phyloP scores from a whole-genome alignment of 2,888 invertebrate species.

The Polydrusus pterygomalis region DNA sequence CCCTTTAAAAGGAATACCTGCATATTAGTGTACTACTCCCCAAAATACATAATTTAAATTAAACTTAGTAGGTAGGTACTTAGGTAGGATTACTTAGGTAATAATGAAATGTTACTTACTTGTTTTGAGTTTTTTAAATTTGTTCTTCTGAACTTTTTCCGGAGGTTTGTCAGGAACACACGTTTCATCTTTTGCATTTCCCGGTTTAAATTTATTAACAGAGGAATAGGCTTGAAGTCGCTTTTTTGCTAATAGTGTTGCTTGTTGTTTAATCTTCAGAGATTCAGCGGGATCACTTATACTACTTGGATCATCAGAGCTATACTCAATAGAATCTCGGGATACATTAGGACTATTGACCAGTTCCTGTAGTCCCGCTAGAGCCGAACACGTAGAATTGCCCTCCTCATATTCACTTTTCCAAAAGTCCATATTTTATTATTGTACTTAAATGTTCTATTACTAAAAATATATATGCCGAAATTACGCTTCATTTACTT shows the following conservation, averaged over 20 bases:
- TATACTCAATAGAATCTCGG: conserved; percentile 32
- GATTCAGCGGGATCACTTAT: conserved; percentile 24
- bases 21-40: too few relatives aligned
- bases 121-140: conserved; percentile 56
- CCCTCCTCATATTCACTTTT: conserved; percentile 35
- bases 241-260: conserved; percentile 66
- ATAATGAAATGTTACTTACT: conserved; percentile 50
- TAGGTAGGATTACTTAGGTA: too few relatives aligned
- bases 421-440: conserved; percentile 46
- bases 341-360: conserved; percentile 37
- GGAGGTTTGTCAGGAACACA: conserved; percentile 36
- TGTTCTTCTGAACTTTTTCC: conserved; percentile 29
- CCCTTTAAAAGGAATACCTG: too few relatives aligned
- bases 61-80: too few relatives aligned
- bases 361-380: conserved; percentile 31
- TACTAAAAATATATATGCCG: not conserved
- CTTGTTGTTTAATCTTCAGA: conserved; percentile 58
- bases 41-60: too few relatives aligned
- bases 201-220: conserved; percentile 53
- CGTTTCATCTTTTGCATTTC: conserved; percentile 46
- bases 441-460: conserved; percentile 6
- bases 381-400: conserved; percentile 12
- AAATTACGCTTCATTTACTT: not conserved
- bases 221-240: conserved; percentile 67
- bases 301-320: conserved; percentile 36